Evolutionary conservation across 2,113 vertebrate species (phyloP).

Genomic region (Solenodon paradoxus): DNA sequence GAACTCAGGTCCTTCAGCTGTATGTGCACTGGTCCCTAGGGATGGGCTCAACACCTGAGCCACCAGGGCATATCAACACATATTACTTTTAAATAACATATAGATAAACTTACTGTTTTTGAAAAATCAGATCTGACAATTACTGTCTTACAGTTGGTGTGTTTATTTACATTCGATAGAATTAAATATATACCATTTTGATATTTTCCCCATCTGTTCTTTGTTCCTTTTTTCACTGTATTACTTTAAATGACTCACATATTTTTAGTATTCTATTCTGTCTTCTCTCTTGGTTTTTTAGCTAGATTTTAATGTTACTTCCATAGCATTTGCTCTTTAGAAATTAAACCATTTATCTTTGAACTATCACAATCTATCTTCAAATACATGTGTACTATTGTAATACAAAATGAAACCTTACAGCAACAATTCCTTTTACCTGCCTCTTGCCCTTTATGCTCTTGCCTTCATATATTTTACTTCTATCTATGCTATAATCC

Average conservation of each 20-base stretch:
- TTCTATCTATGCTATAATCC: neutral
- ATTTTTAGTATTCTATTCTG: neutral
- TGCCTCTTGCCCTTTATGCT: neutral
- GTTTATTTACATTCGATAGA: constrained; percentile 4
- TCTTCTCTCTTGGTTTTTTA: neutral
- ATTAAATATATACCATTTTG: constrained; percentile 24
- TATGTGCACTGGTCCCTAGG: too few species aligned
- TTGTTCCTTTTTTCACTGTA: neutral
- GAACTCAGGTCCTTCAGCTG: too few species aligned
- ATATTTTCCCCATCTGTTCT: neutral
- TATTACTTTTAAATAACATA: constrained; percentile 34
- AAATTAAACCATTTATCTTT: constrained; percentile 6
- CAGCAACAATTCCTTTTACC: neutral
- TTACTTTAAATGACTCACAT: neutral
- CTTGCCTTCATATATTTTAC: neutral
- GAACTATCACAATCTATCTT: neutral
- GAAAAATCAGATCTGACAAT: too few species aligned
- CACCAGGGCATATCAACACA: too few species aligned
- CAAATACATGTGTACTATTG: neutral
- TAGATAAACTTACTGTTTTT: neutral
- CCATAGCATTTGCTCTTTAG: neutral
- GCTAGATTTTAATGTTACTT: neutral
- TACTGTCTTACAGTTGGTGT: constrained; percentile 5
- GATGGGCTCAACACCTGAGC: too few species aligned
- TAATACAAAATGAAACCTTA: neutral